Conservation (phyloP, 2,113 vertebrate genomes). For the Microcebus tavaratra region DNA sequence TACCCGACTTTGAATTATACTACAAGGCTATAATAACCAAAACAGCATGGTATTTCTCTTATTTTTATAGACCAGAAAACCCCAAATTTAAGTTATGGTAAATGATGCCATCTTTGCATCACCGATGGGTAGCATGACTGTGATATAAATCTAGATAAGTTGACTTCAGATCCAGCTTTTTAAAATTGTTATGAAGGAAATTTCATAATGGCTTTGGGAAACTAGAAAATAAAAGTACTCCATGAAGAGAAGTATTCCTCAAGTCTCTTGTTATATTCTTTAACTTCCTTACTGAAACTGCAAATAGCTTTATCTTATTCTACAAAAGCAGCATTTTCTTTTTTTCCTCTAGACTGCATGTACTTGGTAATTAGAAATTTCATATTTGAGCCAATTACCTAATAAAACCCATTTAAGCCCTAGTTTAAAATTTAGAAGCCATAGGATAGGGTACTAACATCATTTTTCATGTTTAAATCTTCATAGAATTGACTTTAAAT, state of each 20-base stretch:
- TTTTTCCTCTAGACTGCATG: not conserved
- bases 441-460: not conserved
- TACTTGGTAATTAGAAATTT: conserved; percentile 51
- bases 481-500: conserved; percentile 60
- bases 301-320: conserved; percentile 21
- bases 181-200: not conserved
- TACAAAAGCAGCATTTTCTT: conserved; percentile 55
- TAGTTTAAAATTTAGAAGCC: conserved; percentile 62
- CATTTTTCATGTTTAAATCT: conserved; percentile 53
- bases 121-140: not conserved
- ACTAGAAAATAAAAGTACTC: not conserved
- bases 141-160: not conserved
- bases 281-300: conserved; percentile 30
- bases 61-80: not conserved
- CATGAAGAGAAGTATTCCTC: conserved; percentile 24
- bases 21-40: too few species aligned
- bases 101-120: not conserved
- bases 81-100: not conserved
- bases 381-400: conserved; percentile 67
- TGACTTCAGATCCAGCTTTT: not conserved
- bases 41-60: too few species aligned
- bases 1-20: too few species aligned
- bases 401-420: conserved; percentile 54
- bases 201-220: not conserved
- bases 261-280: conserved; percentile 18